phyloP scores from a whole-genome alignment of 2,113 vertebrate genomes.

The Octodon degus region DNA sequence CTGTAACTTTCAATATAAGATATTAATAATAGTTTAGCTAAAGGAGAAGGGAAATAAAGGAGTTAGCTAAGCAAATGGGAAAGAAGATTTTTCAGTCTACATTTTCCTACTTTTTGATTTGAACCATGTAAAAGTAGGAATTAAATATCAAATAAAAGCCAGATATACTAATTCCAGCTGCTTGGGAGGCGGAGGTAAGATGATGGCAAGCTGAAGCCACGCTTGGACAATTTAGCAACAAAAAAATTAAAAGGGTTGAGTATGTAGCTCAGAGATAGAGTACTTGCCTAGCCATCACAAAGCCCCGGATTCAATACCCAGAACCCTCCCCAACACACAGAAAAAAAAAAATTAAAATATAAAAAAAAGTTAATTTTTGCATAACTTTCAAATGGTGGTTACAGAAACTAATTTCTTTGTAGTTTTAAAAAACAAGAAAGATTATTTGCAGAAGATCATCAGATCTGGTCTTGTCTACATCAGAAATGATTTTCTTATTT shows the following conservation, averaged over 20 bases:
- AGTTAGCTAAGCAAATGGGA: neutral
- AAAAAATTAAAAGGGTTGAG: neutral
- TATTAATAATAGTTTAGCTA: slow-evolving; percentile 4
- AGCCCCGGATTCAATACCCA: neutral
- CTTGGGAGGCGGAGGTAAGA: neutral
- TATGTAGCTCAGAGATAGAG: neutral
- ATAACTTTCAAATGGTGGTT: slow-evolving; percentile 25
- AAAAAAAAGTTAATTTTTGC: slow-evolving; percentile 36
- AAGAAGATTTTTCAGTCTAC: slow-evolving; percentile 31
- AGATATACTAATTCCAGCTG: neutral
- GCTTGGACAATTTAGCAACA: neutral
- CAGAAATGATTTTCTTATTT: slow-evolving; percentile 31
- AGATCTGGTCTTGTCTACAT: neutral
- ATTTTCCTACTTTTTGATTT: neutral
- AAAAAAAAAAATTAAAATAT: neutral
- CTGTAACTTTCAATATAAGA: neutral
- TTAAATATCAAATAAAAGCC: slow-evolving; percentile 1
- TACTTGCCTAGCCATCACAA: neutral
- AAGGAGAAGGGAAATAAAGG: neutral
- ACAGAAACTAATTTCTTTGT: neutral
- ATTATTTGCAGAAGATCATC: slow-evolving; percentile 4
- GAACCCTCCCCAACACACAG: neutral
- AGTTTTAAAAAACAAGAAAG: slow-evolving; percentile 29
- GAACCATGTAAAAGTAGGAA: neutral
- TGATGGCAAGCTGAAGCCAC: neutral